Evolutionary conservation across 2,113 vertebrate genomes (phyloP).

Genomic region (Mirza zaza): DNA sequence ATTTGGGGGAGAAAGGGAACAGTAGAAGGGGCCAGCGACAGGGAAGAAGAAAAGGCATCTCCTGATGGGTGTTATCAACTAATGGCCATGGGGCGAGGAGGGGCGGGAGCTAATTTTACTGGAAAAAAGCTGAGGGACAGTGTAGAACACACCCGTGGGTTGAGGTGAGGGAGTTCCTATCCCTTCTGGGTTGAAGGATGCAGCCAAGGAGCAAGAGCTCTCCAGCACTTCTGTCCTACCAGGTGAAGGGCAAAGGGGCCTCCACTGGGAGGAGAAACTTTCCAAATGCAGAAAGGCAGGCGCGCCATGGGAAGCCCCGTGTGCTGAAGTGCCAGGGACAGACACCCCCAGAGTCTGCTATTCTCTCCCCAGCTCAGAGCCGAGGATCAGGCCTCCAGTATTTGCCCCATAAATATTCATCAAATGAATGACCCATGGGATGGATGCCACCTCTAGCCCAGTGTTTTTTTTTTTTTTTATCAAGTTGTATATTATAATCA

Average conservation of each 20-base stretch:
- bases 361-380: not conserved
- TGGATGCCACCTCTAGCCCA: not conserved
- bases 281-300: not conserved
- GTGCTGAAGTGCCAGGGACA: not conserved
- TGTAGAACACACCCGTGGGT: not conserved
- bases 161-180: accelerated
- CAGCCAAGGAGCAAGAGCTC: not conserved
- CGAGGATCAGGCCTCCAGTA: accelerated
- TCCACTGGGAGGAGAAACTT: not conserved
- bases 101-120: not conserved
- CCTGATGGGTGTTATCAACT: not conserved
- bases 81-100: not conserved
- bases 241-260: not conserved
- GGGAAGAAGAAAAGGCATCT: not conserved
- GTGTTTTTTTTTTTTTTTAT: accelerated
- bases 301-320: accelerated
- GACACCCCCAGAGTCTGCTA: accelerated
- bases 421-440: not conserved
- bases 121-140: not conserved
- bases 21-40: accelerated
- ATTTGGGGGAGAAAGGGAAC: not conserved
- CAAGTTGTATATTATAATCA: not conserved
- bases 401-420: not conserved
- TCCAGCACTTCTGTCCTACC: not conserved
- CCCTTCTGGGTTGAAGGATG: not conserved